Evolutionary conservation across 2,888 invertebrate species (phyloP).

Genomic region (Griposia aprilina): DNA sequence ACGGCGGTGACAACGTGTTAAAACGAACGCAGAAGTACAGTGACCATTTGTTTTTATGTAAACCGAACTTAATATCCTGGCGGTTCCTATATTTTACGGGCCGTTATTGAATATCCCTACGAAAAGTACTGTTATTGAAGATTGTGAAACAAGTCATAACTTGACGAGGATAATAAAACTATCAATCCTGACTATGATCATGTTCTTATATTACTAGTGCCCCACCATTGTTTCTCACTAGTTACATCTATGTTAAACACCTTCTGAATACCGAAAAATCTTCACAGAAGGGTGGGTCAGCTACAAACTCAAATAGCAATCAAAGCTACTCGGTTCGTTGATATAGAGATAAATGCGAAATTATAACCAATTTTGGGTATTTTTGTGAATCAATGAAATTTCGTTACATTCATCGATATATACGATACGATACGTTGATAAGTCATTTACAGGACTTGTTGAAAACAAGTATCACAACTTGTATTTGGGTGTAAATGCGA

Average conservation of each 20-base stretch:
- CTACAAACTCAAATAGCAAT: no score
- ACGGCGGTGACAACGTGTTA: constrained; percentile 57
- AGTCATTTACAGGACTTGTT: not conserved
- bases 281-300: no score
- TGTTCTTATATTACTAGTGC: not conserved
- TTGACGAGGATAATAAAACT: not conserved
- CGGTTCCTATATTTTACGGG: not conserved
- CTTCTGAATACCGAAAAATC: no score
- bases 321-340: no score
- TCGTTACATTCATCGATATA: no score
- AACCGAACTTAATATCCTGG: not conserved
- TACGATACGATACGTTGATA: no score
- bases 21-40: constrained; percentile 37
- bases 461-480: not conserved
- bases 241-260: no score
- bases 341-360: no score
- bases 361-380: no score
- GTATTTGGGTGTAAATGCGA: not conserved
- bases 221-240: not conserved
- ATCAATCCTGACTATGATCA: not conserved
- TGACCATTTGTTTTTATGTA: constrained; percentile 28
- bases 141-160: not conserved
- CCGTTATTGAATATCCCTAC: not conserved
- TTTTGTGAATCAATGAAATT: no score
- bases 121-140: not conserved